Conservation (phyloP, 30 jellyfish, hydroid and myxozoan species). For the Turritopsis dohrnii region DNA sequence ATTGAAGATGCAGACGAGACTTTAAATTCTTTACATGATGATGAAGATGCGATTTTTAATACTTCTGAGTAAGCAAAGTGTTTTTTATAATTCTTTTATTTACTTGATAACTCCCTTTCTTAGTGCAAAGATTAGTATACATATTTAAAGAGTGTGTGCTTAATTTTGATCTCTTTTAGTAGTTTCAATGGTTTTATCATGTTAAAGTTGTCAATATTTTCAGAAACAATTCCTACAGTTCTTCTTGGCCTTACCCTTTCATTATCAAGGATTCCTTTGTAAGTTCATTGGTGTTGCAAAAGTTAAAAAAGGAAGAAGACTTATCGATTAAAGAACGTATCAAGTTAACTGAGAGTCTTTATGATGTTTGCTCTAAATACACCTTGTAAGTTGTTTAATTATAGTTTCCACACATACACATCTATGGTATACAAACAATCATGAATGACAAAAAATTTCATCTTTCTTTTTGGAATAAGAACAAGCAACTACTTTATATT, state of each 20-base stretch:
- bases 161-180: not conserved
- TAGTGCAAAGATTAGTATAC: no score
- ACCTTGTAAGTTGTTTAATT: not conserved
- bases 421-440: no score
- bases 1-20: no score
- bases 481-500: not conserved
- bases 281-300: not conserved
- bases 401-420: no score
- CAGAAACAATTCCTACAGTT: not conserved
- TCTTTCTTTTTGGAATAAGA: no score
- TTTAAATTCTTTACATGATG: no score
- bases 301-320: not conserved
- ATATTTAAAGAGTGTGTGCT: no score
- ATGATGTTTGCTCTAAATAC: not conserved
- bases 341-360: not conserved
- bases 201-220: not conserved
- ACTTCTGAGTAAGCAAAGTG: not conserved
- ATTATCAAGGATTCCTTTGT: not conserved
- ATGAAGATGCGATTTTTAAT: no score
- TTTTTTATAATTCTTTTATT: not conserved
- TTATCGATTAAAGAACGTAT: not conserved
- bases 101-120: not conserved
- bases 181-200: not conserved
- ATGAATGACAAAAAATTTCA: not conserved
- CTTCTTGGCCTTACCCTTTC: conserved; percentile 7